phyloP scores from a whole-genome alignment of 2,797 vertebrate species.

The Gila robusta region DNA sequence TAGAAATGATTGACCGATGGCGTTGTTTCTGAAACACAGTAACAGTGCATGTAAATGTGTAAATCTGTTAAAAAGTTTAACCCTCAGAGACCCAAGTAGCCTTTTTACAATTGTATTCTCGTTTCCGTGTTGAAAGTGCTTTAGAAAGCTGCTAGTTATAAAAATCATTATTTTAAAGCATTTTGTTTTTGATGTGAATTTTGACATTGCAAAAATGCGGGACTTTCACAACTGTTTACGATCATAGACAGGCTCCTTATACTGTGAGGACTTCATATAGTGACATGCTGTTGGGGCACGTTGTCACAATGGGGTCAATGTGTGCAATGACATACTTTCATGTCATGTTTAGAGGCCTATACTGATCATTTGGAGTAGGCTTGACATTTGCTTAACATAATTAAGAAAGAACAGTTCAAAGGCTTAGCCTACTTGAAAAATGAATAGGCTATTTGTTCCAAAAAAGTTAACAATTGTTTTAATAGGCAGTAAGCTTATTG shows the following conservation, averaged over 20 bases:
- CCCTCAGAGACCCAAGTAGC: background rate
- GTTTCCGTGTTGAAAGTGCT: background rate
- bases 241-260: background rate
- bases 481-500: background rate
- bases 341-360: background rate
- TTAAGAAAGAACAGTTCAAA: background rate
- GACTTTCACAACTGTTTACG: slow-evolving; percentile 11
- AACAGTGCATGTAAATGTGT: background rate
- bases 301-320: background rate
- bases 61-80: slow-evolving; percentile 5
- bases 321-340: background rate
- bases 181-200: background rate
- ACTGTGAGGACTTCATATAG: background rate
- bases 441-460: background rate
- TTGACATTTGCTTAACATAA: background rate
- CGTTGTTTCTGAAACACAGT: background rate
- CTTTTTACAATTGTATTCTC: background rate
- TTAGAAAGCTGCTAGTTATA: background rate
- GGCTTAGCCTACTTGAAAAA: background rate
- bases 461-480: background rate
- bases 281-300: background rate
- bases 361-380: background rate
- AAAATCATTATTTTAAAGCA: background rate
- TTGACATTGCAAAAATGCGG: background rate
- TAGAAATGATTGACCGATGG: slow-evolving; percentile 6